These are phyloP conservation scores for Amorpha juglandis DNA, from an alignment of 2,888 invertebrate genomes.

Conservation along the genomic window DNA sequence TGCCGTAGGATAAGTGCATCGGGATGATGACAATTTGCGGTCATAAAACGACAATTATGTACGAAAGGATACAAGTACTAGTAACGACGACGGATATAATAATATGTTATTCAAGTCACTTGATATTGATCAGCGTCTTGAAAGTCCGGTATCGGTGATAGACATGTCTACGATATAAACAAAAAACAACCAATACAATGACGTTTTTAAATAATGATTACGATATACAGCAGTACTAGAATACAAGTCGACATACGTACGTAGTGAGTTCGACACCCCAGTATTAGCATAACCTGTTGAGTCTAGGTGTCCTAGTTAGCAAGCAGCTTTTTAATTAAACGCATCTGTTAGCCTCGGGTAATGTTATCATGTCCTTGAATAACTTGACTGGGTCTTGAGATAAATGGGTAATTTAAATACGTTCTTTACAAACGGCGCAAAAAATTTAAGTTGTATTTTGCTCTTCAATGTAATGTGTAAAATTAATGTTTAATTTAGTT, in stretches of 20 bases:
- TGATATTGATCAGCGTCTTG: no score
- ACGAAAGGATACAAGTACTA: no score
- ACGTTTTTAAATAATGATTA: not conserved
- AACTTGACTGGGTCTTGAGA: conserved; percentile 1
- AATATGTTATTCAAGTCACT: no score
- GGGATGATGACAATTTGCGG: no score
- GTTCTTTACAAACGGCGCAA: conserved; percentile 5
- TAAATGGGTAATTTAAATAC: conserved; percentile 2
- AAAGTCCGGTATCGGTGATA: no score
- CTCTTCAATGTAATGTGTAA: not conserved
- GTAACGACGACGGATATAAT: no score
- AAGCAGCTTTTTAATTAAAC: conserved; percentile 20
- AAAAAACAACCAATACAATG: no score
- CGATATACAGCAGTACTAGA: no score
- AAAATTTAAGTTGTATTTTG: not conserved
- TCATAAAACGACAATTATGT: no score
- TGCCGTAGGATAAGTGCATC: no score
- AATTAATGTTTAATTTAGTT: conserved; percentile 1
- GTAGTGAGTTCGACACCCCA: not conserved
- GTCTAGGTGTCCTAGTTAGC: conserved; percentile 13
- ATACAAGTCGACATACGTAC: not conserved
- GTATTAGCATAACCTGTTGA: conserved; percentile 16
- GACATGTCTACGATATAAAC: no score
- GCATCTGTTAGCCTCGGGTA: conserved; percentile 22
- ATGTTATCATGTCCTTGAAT: conserved; percentile 15